A percentile compares a stretch with the other conserved stretches of the same genome.
phyloP scores from a whole-genome alignment of 2,113 vertebrate species.

The Apodemus speciosus region DNA sequence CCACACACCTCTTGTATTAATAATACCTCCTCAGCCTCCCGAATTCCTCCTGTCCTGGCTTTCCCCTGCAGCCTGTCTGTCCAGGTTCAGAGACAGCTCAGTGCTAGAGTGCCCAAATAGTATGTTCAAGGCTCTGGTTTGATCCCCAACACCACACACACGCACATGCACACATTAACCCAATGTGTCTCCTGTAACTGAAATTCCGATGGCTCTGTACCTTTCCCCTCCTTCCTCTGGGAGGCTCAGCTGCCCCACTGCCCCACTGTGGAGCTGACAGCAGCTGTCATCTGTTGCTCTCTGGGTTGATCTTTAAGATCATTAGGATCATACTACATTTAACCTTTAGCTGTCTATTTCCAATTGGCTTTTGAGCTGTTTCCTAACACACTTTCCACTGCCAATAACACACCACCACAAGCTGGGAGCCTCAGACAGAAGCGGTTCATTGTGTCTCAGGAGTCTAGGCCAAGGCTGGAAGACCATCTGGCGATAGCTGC shows the following conservation, averaged over 20 bases:
- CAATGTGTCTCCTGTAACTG: not conserved
- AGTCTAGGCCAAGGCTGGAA: not conserved
- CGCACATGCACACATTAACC: not conserved
- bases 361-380: not conserved
- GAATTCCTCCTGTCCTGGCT: not conserved
- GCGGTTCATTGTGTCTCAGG: not conserved
- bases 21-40: not conserved
- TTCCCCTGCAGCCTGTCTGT: not conserved
- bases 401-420: not conserved
- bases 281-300: not conserved
- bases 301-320: not conserved
- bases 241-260: too few relatives aligned
- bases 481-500: not conserved
- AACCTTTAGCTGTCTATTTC: not conserved
- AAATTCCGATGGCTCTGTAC: rapidly evolving
- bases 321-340: not conserved
- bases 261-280: not conserved
- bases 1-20: not conserved
- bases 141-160: not conserved
- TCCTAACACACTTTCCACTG: not conserved
- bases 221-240: not conserved
- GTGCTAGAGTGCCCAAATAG: not conserved
- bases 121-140: not conserved
- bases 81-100: not conserved
- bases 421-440: not conserved